Percentiles rank a stretch among this genome's conserved stretches.
Conservation (phyloP, 2,888 invertebrate species). For the Asteroscopus sphinx region DNA sequence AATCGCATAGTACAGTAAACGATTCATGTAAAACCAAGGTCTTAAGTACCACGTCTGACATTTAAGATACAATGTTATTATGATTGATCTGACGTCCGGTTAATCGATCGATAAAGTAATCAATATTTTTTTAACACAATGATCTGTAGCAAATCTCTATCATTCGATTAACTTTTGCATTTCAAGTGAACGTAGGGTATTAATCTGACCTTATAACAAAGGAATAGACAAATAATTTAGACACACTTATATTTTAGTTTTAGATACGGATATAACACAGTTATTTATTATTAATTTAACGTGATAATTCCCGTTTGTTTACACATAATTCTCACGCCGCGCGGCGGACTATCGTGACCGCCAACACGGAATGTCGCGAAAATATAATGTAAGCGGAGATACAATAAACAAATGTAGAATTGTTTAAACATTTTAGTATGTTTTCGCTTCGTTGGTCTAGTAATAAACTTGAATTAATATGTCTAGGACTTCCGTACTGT, state of each 20-base stretch:
- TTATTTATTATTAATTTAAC: slow-evolving; percentile 17
- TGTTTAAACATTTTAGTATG: not conserved
- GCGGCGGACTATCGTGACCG: slow-evolving; percentile 29
- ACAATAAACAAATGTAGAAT: slow-evolving; percentile 13
- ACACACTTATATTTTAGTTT: not conserved
- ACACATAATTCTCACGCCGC: slow-evolving; percentile 34
- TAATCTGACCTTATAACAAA: slow-evolving; percentile 19
- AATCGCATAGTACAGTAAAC: slow-evolving; percentile 4
- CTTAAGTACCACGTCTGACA: slow-evolving; percentile 49
- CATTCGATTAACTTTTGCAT: not conserved
- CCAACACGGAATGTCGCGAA: slow-evolving; percentile 33
- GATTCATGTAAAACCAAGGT: slow-evolving; percentile 57
- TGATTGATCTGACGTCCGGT: slow-evolving; percentile 31
- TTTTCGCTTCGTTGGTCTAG: slow-evolving; percentile 4
- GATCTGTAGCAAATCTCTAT: slow-evolving; percentile 26
- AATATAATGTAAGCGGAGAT: slow-evolving; percentile 4
- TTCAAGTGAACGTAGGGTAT: slow-evolving; percentile 3
- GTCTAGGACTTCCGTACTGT: no score
- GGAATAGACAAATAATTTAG: slow-evolving; percentile 7
- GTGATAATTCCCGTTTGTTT: slow-evolving; percentile 11
- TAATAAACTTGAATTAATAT: no score
- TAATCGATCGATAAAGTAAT: slow-evolving; percentile 31
- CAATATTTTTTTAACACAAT: slow-evolving; percentile 25
- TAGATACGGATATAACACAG: slow-evolving; percentile 26
- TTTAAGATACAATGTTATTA: slow-evolving; percentile 45